Base-by-base conservation (phyloP, 2,113 vertebrate genomes). In the Phylloscopus whistleri region DNA sequence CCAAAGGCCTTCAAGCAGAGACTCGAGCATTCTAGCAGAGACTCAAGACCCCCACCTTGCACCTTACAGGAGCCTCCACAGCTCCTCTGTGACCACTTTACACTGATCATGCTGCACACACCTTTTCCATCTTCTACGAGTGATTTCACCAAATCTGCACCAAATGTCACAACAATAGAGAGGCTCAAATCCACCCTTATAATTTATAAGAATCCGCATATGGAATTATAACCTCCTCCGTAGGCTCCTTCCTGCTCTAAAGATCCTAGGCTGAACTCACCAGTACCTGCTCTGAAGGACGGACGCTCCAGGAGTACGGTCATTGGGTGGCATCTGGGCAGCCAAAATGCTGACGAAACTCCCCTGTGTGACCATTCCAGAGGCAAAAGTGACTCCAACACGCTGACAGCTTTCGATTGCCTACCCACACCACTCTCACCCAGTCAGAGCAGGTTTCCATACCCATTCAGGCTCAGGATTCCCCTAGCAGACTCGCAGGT, bases 361-460 rank as follows among this genome's bases (percentile, higher is more conserved):
- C 15, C 11, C 7, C 7, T 27, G 5, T 43, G 39, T n/a, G 30
- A n/a, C 52, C 22, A 43, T 56, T 73, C 16, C 4, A 6, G 51
- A 41, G 30, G 1, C 16, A 55, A 5, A 9, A 16, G 16, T 24
- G 37, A 12, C 51, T 55, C 37, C 16, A 53, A 7, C 0, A 1
- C 30, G 37, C 44, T 44, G 44, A 44, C 8, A 8, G 44, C 7
- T 44, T 44, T 44, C 16, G 43, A 44, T 44, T 44, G 16, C 43
- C 44, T 44, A 44, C 18, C 6, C 43, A 44, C 16, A 17, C 16
- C 43, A 44, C 9, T 44, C 44, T 44, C 44, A 44, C 44, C 44
- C 44, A 44, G 44, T 44, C 44, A 19, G 44, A 18, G 18, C 18
- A 13, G 17, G 44, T 44, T 19, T 44, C 44, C 18, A 18, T 44